Percentiles rank a stretch among this genome's conserved stretches.
Conservation (phyloP, 2,888 invertebrate genomes). For the Plebejus anna region DNA sequence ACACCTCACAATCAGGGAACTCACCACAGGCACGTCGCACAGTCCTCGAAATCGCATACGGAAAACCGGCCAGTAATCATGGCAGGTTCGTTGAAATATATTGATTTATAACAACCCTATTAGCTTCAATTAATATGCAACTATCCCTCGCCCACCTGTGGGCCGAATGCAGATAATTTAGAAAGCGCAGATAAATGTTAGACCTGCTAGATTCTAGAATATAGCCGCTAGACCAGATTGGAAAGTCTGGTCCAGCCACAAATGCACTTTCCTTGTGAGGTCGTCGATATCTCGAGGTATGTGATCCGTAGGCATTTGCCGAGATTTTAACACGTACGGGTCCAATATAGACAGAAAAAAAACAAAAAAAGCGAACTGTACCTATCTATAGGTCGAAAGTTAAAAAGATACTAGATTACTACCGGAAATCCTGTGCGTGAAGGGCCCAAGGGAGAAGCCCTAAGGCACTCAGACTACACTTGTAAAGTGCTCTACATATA, state of each 20-base stretch:
- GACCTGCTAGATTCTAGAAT: conserved; percentile 43
- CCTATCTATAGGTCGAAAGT: no score
- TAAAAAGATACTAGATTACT: no score
- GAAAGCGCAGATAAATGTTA: conserved; percentile 63
- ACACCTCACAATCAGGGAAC: no score
- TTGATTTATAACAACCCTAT: background rate
- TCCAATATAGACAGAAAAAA: no score
- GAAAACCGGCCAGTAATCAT: background rate
- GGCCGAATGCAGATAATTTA: conserved; percentile 39
- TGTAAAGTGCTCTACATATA: background rate
- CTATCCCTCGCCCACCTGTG: conserved; percentile 18
- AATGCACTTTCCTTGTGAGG: conserved; percentile 63
- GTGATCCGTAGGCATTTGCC: conserved; percentile 44
- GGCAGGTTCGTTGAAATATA: background rate
- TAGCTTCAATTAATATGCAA: background rate
- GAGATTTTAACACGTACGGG: background rate
- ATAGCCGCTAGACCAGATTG: conserved; percentile 56
- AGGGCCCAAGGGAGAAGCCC: background rate
- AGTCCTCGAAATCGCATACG: no score
- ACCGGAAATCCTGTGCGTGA: background rate
- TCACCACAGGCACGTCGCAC: no score
- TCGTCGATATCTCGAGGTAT: conserved; percentile 58
- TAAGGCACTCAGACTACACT: conserved; percentile 9
- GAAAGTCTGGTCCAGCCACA: conserved; percentile 57
- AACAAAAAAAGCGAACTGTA: no score